Percentiles rank a stretch among this genome's conserved stretches.
Evolutionary conservation across 2,888 invertebrate genomes (phyloP).

Genomic region (Eurois occulta): DNA sequence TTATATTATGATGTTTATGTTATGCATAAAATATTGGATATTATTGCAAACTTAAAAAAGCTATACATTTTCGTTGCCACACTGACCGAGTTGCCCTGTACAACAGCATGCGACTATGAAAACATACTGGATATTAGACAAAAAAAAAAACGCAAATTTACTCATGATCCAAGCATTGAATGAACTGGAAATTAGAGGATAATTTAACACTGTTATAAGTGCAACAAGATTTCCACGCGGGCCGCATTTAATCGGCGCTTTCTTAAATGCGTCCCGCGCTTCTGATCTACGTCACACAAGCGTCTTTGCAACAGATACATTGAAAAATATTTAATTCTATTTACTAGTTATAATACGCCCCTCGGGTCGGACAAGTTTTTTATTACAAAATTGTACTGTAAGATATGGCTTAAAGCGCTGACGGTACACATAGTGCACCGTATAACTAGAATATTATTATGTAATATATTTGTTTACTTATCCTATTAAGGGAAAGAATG

Average conservation of each 20-base stretch:
- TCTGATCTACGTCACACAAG: not conserved
- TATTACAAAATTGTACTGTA: constrained; percentile 43
- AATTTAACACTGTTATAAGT: constrained; percentile 11
- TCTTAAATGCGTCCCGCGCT: constrained; percentile 1
- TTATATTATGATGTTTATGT: not conserved
- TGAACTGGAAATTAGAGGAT: constrained; percentile 1
- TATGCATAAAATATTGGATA: constrained; percentile 1
- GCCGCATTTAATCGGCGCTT: constrained; percentile 15
- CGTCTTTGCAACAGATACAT: not conserved
- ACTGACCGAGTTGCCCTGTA: not conserved
- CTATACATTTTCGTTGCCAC: not conserved
- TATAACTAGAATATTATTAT: constrained; percentile 45
- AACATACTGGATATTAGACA: not conserved
- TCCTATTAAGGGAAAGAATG: constrained; percentile 48
- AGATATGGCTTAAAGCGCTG: constrained; percentile 50
- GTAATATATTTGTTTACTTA: constrained; percentile 53
- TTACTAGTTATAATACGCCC: constrained; percentile 7
- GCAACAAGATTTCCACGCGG: not conserved
- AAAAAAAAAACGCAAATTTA: not conserved
- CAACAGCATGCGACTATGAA: not conserved
- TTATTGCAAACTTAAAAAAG: not conserved
- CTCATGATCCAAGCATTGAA: constrained; percentile 1
- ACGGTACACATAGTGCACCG: constrained; percentile 40
- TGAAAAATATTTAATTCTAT: not conserved
- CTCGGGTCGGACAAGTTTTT: constrained; percentile 3